These are phyloP conservation scores for Dryobotodes eremita DNA, from an alignment of 2,888 invertebrate genomes.

Conservation along the genomic window DNA sequence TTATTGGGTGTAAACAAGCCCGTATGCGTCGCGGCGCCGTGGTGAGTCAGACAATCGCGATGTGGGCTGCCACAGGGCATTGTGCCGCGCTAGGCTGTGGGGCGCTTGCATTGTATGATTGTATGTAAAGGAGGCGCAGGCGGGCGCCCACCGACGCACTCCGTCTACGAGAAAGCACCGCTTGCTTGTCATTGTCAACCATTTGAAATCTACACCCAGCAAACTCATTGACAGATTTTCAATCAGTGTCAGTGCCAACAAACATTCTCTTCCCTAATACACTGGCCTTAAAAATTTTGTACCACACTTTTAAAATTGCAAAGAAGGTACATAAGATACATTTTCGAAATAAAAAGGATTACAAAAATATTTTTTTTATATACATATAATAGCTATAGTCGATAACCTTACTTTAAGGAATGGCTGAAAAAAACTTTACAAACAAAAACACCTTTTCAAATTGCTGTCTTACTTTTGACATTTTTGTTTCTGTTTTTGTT, in stretches of 20 bases:
- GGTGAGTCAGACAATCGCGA: slow-evolving; percentile 87
- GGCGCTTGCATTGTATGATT: slow-evolving; percentile 83
- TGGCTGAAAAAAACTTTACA: no score
- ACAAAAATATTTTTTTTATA: no score
- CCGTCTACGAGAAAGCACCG: slow-evolving; percentile 80
- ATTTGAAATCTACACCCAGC: slow-evolving; percentile 63
- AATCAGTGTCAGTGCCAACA: slow-evolving; percentile 20
- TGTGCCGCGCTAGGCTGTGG: slow-evolving; percentile 74
- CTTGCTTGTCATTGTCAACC: slow-evolving; percentile 59
- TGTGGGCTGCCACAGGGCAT: slow-evolving; percentile 84
- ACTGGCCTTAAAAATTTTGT: no score
- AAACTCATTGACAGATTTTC: slow-evolving; percentile 49
- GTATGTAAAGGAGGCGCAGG: slow-evolving; percentile 89
- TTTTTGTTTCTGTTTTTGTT: no score
- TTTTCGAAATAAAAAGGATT: no score
- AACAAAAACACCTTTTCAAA: no score
- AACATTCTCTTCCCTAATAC: no score
- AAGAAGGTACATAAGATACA: no score
- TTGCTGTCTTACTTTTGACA: no score
- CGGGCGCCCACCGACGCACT: slow-evolving; percentile 83
- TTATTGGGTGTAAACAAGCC: slow-evolving; percentile 86
- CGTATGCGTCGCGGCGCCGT: slow-evolving; percentile 79
- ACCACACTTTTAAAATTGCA: no score
- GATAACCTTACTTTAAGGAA: no score
- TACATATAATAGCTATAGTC: no score